These are phyloP conservation scores for Hypotaenidia philippensis DNA, from an alignment of 2,797 vertebrate species.

Conservation along the genomic window DNA sequence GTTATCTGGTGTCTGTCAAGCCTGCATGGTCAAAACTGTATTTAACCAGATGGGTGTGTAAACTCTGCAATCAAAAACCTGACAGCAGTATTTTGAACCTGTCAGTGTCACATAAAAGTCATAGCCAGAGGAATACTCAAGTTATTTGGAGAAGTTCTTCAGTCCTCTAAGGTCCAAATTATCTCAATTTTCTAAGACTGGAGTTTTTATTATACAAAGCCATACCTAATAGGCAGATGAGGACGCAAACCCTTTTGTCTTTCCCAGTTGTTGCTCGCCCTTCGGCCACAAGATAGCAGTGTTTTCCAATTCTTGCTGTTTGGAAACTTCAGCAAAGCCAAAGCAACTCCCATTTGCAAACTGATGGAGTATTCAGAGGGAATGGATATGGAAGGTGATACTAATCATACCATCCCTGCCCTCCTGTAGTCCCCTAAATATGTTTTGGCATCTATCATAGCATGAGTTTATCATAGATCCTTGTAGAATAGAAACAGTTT, in stretches of 20 bases:
- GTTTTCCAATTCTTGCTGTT: constrained; percentile 51
- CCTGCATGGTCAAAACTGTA: not conserved
- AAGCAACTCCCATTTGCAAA: not conserved
- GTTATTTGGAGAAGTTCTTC: not conserved
- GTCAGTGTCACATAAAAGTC: not conserved
- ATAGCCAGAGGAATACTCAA: not conserved
- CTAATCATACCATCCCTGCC: not conserved
- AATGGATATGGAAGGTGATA: not conserved
- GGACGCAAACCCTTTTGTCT: not conserved
- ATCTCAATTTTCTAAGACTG: not conserved
- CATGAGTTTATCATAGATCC: not conserved
- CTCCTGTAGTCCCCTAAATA: not conserved
- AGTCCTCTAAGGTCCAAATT: accelerated
- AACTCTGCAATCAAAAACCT: not conserved
- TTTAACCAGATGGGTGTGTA: accelerated
- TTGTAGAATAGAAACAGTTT: not conserved
- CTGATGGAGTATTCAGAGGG: not conserved
- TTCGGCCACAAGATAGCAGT: constrained; percentile 71
- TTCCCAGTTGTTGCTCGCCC: not conserved
- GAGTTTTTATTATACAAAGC: not conserved
- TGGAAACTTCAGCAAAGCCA: not conserved
- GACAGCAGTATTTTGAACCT: not conserved
- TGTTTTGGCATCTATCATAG: not conserved
- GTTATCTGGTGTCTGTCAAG: not conserved
- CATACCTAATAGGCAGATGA: not conserved